Evolutionary conservation across 35 echinoderm and acorn worm genomes (phyloP).

Genomic region (Apostichopus japonicus): DNA sequence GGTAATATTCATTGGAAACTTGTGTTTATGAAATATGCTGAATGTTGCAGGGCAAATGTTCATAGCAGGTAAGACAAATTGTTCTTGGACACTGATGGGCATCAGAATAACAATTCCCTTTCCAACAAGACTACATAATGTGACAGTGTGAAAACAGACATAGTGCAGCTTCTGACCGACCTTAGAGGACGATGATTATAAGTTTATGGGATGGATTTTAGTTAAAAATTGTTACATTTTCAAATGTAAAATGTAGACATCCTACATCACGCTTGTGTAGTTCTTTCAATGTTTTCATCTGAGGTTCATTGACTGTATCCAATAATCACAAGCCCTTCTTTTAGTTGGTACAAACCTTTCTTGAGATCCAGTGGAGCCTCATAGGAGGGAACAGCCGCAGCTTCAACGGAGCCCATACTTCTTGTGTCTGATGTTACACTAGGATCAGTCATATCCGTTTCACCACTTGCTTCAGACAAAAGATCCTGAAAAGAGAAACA

Average conservation of each 20-base stretch:
- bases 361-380: slow-evolving; percentile 83
- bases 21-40: not conserved
- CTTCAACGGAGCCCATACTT: slow-evolving; percentile 66
- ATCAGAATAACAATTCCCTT: not conserved
- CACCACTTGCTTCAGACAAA: slow-evolving; percentile 85
- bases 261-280: too few species aligned
- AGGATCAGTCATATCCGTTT: slow-evolving; percentile 94
- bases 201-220: not conserved
- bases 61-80: not conserved
- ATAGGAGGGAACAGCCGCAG: slow-evolving; percentile 32
- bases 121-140: not conserved
- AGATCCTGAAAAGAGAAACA: slow-evolving; percentile 75
- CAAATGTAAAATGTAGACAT: too few species aligned
- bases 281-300: too few species aligned
- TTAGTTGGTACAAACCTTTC: slow-evolving; percentile 71
- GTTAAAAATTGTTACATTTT: too few species aligned
- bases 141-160: not conserved
- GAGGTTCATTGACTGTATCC: too few species aligned
- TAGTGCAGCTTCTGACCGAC: not conserved
- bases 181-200: not conserved
- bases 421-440: slow-evolving; percentile 79
- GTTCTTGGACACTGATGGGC: not conserved
- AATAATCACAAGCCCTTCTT: too few species aligned
- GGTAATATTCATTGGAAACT: too few species aligned
- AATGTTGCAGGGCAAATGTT: not conserved